A percentile compares a stretch with the other conserved stretches of the same genome.
Conservation (phyloP, 2,113 vertebrate species). For the Heliornis fulica region DNA sequence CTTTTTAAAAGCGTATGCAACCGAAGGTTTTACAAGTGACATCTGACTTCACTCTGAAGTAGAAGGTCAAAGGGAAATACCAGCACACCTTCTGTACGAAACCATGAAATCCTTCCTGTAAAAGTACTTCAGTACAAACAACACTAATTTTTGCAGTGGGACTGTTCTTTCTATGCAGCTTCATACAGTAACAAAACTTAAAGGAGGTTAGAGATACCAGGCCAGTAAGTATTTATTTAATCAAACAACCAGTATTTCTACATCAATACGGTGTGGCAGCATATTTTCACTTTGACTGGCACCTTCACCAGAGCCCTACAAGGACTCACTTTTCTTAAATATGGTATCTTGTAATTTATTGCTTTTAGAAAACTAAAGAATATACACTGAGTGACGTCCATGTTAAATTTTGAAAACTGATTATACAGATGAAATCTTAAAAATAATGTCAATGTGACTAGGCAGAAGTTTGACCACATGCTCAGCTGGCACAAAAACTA, state of each 20-base stretch:
- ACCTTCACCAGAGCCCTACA: background rate
- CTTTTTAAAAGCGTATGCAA: background rate
- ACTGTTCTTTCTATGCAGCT: background rate
- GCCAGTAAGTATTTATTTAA: background rate
- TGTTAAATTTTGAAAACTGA: background rate
- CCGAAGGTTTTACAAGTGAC: background rate
- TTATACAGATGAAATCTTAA: background rate
- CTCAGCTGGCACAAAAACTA: conserved; percentile 1
- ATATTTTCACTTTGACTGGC: background rate
- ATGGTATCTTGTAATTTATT: background rate
- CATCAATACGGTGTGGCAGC: background rate
- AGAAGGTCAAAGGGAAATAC: background rate
- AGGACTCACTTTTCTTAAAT: background rate
- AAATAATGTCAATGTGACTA: background rate
- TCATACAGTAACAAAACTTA: background rate
- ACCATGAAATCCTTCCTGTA: background rate
- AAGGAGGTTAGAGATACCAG: background rate
- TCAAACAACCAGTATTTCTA: background rate
- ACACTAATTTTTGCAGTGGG: background rate
- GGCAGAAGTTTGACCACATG: background rate
- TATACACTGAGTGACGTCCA: background rate
- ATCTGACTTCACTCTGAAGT: background rate
- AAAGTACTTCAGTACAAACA: background rate
- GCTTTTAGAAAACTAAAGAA: background rate
- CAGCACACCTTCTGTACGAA: background rate